Conservation (phyloP, 1,140 invertebrate genomes). For the Achroia grisella region DNA sequence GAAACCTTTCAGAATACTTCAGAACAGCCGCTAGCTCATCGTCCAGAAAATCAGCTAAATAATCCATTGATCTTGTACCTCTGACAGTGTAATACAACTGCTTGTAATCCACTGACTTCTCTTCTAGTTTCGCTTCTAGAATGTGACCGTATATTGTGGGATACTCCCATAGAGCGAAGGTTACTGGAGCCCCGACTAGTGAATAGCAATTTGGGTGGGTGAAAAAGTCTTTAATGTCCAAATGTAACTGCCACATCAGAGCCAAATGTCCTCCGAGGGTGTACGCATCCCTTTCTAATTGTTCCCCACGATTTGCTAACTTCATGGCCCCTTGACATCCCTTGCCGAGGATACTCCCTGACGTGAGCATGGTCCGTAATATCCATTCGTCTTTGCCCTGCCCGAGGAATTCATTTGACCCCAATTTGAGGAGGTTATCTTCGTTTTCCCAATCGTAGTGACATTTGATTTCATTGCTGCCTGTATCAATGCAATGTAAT, state of each 20-base stretch:
- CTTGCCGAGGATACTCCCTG: constrained; percentile 85
- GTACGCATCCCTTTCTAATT: constrained; percentile 80
- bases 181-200: constrained; percentile 83
- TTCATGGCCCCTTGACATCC: constrained; percentile 87
- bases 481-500: constrained; percentile 10
- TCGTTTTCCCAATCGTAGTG: constrained; percentile 51
- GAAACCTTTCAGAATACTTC: constrained; percentile 42
- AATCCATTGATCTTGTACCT: constrained; percentile 51
- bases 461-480: constrained; percentile 23
- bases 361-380: constrained; percentile 82
- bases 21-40: constrained; percentile 45
- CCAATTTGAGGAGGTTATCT: constrained; percentile 48
- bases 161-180: constrained; percentile 83
- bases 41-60: constrained; percentile 44
- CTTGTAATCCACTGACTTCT: constrained; percentile 41
- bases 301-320: constrained; percentile 80
- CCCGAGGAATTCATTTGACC: constrained; percentile 69
- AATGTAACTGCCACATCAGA: constrained; percentile 83
- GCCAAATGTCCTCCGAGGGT: constrained; percentile 89
- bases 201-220: constrained; percentile 72
- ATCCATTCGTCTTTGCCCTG: constrained; percentile 86
- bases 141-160: constrained; percentile 76
- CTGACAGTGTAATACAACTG: constrained; percentile 54
- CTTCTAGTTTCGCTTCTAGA: constrained; percentile 42
- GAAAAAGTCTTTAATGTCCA: constrained; percentile 73